Base-by-base conservation (phyloP, 2,888 invertebrate species). In the Arctia plantaginis region DNA sequence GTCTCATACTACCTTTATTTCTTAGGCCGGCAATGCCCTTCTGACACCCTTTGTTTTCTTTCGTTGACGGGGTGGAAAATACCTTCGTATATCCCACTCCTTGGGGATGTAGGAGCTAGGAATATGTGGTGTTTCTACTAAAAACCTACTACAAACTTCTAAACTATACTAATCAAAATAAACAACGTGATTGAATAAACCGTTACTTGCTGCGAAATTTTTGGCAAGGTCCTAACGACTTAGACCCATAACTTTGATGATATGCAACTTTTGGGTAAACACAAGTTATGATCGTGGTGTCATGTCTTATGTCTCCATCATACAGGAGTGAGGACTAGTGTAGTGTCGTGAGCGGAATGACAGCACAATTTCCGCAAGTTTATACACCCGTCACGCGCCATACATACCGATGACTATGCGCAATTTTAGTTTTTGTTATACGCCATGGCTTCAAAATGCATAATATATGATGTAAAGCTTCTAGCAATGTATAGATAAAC, bases 301-400 rank as follows among this genome's bases (percentile, higher is more conserved):
- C 35, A 73, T 62, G 64, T 64, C 39, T 18, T 62, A 59, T 59
- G 33, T 62, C 35, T 68, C 62, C 62, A 15, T 20, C 59, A 41
- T 33, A 27, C 30, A 18, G 27, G 30, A 67, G 62, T 44, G 27
- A 67, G 41, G 64, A 75, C 76, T 71, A 76, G 69, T 75, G 71
- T 68, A 27, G 39, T 76, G 78, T 74, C 51, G 73, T 80, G 75
- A 75, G 74, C 76, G 83, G 80, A 80, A 81, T 83, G 83, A 85
- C 85, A 83, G 72, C 72, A 80, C 77, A 85, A 84, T 84, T 84
- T 85, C 84, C 85, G 75, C 64, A 76, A 72, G 77, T 81, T 81
- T 81, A 85, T 78, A 75, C 77, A 66, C n/a, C 65, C 75, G 69
- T 64, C 64, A 64, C 69, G 47, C 67, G 76, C 27, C 67, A 68